Conservation (phyloP, 1,140 invertebrate genomes). For the Drosophila funebris region DNA sequence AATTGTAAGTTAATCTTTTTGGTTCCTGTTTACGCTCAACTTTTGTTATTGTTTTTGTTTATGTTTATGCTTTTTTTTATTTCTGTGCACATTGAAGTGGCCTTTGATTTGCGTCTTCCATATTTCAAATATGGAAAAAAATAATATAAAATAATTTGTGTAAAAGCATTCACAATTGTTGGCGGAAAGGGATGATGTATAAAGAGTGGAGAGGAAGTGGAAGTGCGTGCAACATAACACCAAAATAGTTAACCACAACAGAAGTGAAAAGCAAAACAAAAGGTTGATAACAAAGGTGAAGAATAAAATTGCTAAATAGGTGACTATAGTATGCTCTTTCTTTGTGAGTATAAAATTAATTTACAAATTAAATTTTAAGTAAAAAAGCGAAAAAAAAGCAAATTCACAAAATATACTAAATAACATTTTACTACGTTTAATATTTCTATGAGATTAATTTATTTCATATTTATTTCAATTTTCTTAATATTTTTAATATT, state of each 20-base stretch:
- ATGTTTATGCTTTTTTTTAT: slow-evolving; percentile 16
- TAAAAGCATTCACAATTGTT: slow-evolving; percentile 56
- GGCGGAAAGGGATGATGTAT: background rate
- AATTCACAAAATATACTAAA: no score
- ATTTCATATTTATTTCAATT: no score
- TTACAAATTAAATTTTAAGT: no score
- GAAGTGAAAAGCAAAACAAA: slow-evolving; percentile 22
- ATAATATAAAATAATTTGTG: slow-evolving; percentile 74
- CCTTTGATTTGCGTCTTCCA: slow-evolving; percentile 66
- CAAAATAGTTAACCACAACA: slow-evolving; percentile 60
- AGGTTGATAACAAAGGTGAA: background rate
- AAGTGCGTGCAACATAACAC: slow-evolving; percentile 10
- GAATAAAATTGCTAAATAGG: background rate
- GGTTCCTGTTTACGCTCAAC: background rate
- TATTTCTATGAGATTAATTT: no score
- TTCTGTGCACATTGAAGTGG: slow-evolving; percentile 49
- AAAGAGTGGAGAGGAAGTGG: background rate
- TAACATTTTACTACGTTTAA: no score
- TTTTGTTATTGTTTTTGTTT: slow-evolving; percentile 30
- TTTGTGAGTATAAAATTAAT: no score
- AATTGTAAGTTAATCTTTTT: slow-evolving; percentile 34
- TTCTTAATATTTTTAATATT: no score
- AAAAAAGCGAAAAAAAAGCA: no score
- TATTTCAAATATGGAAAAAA: slow-evolving; percentile 65
- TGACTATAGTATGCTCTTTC: background rate